Evolutionary conservation across 1,140 invertebrate species (phyloP).

Genomic region (Drosophila sechellia): DNA sequence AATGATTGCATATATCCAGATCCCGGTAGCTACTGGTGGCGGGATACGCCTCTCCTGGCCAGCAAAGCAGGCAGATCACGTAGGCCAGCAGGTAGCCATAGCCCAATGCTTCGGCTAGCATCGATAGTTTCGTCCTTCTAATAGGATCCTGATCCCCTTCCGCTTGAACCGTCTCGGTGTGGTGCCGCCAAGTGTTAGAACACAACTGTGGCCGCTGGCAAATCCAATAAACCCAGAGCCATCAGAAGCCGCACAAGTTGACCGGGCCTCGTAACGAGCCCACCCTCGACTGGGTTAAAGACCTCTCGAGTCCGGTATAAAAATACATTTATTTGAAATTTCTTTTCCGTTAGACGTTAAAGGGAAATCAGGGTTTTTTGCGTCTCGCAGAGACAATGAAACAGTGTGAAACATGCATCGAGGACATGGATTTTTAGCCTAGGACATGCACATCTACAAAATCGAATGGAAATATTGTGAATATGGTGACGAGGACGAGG

Average conservation of each 20-base stretch:
- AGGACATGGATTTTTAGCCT: conserved; percentile 42
- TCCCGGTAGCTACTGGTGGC: conserved; percentile 78
- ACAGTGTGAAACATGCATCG: conserved; percentile 44
- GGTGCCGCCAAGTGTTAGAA: conserved; percentile 31
- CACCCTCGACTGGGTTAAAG: conserved; percentile 67
- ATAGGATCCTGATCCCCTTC: conserved; percentile 21
- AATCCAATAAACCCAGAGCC: conserved; percentile 71
- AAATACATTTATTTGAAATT: conserved; percentile 78
- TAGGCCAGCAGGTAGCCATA: conserved; percentile 68
- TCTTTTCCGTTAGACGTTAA: conserved; percentile 35
- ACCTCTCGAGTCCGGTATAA: conserved; percentile 69
- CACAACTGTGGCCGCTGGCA: conserved; percentile 60
- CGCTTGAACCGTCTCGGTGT: conserved; percentile 24
- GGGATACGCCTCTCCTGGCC: conserved; percentile 63
- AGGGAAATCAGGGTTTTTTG: conserved; percentile 31
- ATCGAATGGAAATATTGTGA: conserved; percentile 35
- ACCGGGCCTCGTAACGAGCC: conserved; percentile 31
- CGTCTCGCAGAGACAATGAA: conserved; percentile 78
- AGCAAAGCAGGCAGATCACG: conserved; percentile 41
- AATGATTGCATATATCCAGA: conserved; percentile 87
- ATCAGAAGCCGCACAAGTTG: conserved; percentile 68
- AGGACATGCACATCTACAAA: conserved; percentile 35
- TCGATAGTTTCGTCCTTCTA: conserved; percentile 14
- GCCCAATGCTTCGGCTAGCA: conserved; percentile 51
- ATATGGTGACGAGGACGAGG: conserved; percentile 22